These are phyloP conservation scores for Chrysotoxum bicinctum DNA, from an alignment of 2,888 invertebrate species.

Conservation along the genomic window DNA sequence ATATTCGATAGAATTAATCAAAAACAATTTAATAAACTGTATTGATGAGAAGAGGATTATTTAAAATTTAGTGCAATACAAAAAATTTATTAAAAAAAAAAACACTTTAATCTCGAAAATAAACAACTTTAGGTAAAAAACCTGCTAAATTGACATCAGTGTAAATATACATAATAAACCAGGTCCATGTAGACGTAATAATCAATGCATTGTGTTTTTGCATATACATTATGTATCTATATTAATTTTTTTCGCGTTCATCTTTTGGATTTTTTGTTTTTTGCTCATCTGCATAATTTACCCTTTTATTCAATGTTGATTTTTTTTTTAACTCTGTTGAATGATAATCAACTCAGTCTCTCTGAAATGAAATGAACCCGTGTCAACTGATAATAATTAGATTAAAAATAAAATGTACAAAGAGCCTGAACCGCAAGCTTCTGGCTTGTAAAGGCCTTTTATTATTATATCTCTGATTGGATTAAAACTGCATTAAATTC, in stretches of 20 bases:
- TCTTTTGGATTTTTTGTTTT: not conserved
- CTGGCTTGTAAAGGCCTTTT: not conserved
- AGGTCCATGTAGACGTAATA: not conserved
- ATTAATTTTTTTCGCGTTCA: not conserved
- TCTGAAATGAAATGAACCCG: conserved; percentile 3
- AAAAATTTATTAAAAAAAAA: not conserved
- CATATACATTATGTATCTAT: not conserved
- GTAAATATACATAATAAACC: not conserved
- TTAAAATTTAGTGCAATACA: not conserved
- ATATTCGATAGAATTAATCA: not conserved
- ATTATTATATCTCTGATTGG: not conserved
- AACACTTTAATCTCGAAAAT: not conserved
- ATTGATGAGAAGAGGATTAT: not conserved
- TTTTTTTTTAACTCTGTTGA: not conserved
- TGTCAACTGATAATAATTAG: not conserved
- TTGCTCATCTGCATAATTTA: conserved; percentile 46
- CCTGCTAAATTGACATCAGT: not conserved
- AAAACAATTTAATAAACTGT: not conserved
- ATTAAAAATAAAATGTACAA: not conserved
- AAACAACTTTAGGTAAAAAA: not conserved
- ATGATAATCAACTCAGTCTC: conserved; percentile 6
- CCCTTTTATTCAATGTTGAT: conserved; percentile 31
- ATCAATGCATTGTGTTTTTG: not conserved
- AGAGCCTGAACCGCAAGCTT: not conserved
- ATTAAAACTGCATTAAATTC: not conserved